Conservation (phyloP, 2,113 vertebrate species). For the Trachemys scripta region DNA sequence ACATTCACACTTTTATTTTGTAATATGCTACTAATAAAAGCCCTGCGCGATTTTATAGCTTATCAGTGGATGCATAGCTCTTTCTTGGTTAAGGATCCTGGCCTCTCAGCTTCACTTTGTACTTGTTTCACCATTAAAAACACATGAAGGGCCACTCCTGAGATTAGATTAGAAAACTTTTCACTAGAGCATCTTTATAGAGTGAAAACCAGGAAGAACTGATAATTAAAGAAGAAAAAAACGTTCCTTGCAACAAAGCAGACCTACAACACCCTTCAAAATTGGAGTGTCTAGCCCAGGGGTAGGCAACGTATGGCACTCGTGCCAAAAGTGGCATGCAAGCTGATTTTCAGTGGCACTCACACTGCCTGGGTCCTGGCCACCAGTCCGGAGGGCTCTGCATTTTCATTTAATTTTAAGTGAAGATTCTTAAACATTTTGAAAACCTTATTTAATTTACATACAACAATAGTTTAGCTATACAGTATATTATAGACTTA, state of each 20-base stretch:
- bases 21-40: neutral
- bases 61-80: neutral
- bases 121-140: neutral
- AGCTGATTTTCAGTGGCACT: too few species aligned
- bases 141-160: neutral
- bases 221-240: neutral
- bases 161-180: neutral
- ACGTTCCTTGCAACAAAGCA: neutral
- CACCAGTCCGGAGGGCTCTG: too few species aligned
- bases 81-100: neutral
- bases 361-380: too few species aligned
- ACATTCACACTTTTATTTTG: neutral
- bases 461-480: too few species aligned
- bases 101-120: neutral
- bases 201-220: neutral
- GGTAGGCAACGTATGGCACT: too few species aligned
- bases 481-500: too few species aligned
- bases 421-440: too few species aligned
- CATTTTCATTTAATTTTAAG: too few species aligned
- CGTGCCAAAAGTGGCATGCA: too few species aligned
- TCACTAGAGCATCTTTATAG: neutral
- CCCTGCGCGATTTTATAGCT: neutral
- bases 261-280: neutral
- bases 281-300: neutral
- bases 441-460: too few species aligned